Evolutionary conservation across 2,113 vertebrate species (phyloP), one percentile per base, ranked within the genome.

Genomic region (Percina caprodes): DNA sequence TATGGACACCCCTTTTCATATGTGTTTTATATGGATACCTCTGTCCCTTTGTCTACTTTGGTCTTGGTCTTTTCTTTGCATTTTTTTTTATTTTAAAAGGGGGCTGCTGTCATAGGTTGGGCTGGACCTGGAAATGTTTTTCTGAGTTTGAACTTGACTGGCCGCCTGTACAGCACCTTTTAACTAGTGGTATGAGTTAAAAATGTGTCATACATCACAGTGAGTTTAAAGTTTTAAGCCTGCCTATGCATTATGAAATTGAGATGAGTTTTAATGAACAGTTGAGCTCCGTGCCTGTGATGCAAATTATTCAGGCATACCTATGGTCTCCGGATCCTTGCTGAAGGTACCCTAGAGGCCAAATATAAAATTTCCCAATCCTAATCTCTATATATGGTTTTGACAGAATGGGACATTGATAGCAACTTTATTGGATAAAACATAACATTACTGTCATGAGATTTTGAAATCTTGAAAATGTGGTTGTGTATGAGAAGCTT

Each of bases 181-280:
- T 30, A 61, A 65, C 30, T 19, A 21, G 10, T 72, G 54, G 30
- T 42, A 83, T 65, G n/a, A 62, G 45, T 63, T 26, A 60, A 73
- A 79, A 82, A 70, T 8, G 1, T 15, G 52, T 70, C 55, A 62
- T 55, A 69, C 56, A 69, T 19, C 52, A 45, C 33, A 59, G 52
- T 13, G 51, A 75, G 74, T 74, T 49, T 77, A 48, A 69, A 71
- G 72, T 76, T 6, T 55, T n/a, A 77, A 69, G 60, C 63, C 69
- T 76, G 61, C 26, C 30, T 70, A 54, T 46, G 74, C 59, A 83
- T 83, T 77, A 82, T 82, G 30, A 85, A 58, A 59, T 51, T 72
- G 54, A 81, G 65, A 77, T 86, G 74, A 60, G 48, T 74, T 68
- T 74, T 49, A 56, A 42, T 69, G 72, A 83, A 74, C 81, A 85